Conservation (phyloP, 2,888 invertebrate species). For the Hydroisotoma schaefferi region DNA sequence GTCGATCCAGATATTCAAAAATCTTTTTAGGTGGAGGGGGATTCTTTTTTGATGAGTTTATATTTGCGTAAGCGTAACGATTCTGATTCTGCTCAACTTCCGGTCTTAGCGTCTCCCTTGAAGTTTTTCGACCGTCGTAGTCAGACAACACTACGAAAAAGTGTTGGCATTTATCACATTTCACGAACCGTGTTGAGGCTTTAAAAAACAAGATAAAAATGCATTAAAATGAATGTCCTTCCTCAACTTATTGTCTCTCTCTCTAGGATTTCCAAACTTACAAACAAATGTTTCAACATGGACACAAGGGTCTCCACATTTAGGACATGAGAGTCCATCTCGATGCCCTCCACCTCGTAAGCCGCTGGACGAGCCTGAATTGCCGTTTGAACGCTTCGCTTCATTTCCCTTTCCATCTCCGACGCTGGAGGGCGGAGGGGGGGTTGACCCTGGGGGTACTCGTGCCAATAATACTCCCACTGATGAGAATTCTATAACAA, state of each 20-base stretch:
- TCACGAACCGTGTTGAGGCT: conserved; percentile 89
- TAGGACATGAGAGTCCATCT: conserved; percentile 78
- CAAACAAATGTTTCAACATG: conserved; percentile 96
- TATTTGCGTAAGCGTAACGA: conserved; percentile 19
- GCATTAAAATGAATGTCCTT: conserved; percentile 3
- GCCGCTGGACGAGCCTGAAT: conserved; percentile 36
- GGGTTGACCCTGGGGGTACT: conserved; percentile 39
- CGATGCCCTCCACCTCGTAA: conserved; percentile 53
- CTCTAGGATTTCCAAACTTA: conserved; percentile 52
- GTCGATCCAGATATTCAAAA: conserved; percentile 90
- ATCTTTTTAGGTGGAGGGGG: conserved; percentile 60
- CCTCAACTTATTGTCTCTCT: neutral
- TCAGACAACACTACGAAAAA: conserved; percentile 95
- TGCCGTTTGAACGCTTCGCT: conserved; percentile 23
- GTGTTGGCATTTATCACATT: conserved; percentile 96
- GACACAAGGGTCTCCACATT: conserved; percentile 95
- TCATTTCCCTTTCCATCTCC: conserved; percentile 35
- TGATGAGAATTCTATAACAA: conserved; percentile 24
- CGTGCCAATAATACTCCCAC: conserved; percentile 37
- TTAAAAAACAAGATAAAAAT: conserved; percentile 46
- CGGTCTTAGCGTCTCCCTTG: conserved; percentile 54
- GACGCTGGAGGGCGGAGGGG: conserved; percentile 31
- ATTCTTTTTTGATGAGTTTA: conserved; percentile 29
- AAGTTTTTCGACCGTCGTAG: conserved; percentile 80
- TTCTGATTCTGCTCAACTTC: conserved; percentile 37